Evolutionary conservation across 2,797 vertebrate species (phyloP), one percentile per base, ranked within the genome.

Genomic region (Acanthiza pusilla): DNA sequence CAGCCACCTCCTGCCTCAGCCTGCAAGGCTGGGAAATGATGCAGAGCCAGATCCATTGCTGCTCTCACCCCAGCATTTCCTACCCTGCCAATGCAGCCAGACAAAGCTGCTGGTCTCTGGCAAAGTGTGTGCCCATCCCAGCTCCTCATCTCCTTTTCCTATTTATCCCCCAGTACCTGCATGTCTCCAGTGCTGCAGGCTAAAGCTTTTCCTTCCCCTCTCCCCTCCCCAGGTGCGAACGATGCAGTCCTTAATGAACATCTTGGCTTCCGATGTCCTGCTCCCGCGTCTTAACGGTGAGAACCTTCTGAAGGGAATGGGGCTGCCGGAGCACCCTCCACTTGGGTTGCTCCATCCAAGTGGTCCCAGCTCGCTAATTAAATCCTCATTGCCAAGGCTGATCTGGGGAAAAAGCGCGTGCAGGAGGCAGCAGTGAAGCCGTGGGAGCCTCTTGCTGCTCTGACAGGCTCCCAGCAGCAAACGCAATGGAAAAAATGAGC

Each of bases 271-370:
- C 18, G 32, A 3, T 16, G 47, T 14, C 20, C 61, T 98, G 25
- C 94, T 97, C 55, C 97, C 96, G 0, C 78, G 13, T 6, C 17
- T 97, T 54, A 98, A 98, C 4, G 94, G 98, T 98, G 94, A 98
- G 97, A 75, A 63, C n/a, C n/a, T 16, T 47, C 42, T 40, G 36
- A 7, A 18, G 53, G 23, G 3, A 36, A 25, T 2, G 25, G 20
- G 50, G 30, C 0, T 62, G 20, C 29, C 14, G 61, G 48, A 26
- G n/a, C 10, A 43, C 18, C 5, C 2, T 0, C 42, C 1, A 4
- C 16, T 26, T 7, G 1, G 11, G 9, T 45, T 3, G 0, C 36
- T 67, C n/a, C 1, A 0, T 32, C 54, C 6, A 2, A 57, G 77
- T 34, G 18, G 34, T 10, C 32, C 23, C 50, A 68, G 43, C 16